Percentiles rank a stretch among this genome's conserved stretches.
phyloP scores from a whole-genome alignment of 2,113 vertebrate genomes.

The Sylvilagus bachmani region DNA sequence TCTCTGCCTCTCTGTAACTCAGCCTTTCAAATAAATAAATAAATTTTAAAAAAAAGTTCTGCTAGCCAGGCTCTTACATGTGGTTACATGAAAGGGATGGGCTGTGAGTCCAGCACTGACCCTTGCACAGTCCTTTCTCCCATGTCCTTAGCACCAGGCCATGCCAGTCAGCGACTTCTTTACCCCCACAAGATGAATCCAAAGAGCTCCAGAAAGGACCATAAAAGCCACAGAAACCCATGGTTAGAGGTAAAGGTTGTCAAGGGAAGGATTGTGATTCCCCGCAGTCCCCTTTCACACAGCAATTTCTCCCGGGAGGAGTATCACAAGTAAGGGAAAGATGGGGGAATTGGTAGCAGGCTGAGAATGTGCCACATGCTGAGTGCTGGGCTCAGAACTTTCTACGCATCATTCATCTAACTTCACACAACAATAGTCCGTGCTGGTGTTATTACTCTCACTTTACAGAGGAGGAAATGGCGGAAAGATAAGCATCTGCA shows the following conservation, averaged over 20 bases:
- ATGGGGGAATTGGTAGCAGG: neutral
- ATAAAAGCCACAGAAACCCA: neutral
- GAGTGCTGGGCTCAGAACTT: neutral
- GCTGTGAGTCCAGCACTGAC: neutral
- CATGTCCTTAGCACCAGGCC: neutral
- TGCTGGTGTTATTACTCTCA: neutral
- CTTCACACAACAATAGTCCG: accelerated
- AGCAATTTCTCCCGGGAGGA: neutral
- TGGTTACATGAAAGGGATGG: neutral
- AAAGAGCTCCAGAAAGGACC: neutral
- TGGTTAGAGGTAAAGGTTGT: neutral
- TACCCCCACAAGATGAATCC: neutral
- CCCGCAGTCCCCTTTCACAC: neutral
- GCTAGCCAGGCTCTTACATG: neutral
- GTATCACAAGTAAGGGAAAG: neutral
- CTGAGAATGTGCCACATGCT: neutral
- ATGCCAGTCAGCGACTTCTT: neutral
- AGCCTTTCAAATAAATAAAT: too few species aligned
- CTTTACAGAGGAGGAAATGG: neutral
- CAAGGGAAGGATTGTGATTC: neutral
- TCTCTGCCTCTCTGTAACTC: too few species aligned
- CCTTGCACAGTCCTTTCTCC: neutral
- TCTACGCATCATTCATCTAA: neutral
- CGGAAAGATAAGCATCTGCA: neutral
- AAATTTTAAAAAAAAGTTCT: neutral